Base-by-base conservation (phyloP, 2,888 invertebrate species). In the Clanis bilineata region DNA sequence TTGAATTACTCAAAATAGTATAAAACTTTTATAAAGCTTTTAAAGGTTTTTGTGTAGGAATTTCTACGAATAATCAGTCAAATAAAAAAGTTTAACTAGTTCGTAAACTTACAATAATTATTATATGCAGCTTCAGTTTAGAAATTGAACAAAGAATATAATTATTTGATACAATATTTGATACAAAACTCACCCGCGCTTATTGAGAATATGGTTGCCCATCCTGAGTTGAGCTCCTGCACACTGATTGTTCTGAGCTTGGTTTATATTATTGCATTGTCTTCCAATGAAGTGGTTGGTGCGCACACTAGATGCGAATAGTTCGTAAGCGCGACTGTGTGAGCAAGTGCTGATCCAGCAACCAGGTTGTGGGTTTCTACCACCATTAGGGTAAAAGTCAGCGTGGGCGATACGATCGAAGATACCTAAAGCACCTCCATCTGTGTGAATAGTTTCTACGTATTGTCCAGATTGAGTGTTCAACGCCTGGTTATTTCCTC, bases 301-400 rank as follows among this genome's bases (percentile, higher is more conserved):
- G 18, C 78, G 76, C 10, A 89, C 72, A 58, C 72, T 80, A 6
- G 89, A 74, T 0, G 88, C 86, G 62, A 86, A 85, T 0, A 86
- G 62, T 22, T 84, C 71, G 12, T 69, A 70, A 0, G 84, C 77
- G 1, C 88, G 81, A 22, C 82, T 64, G 67, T 90, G 90, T 0
- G 87, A 85, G 69, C 90, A 90, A 1, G 75, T 75, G 63, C 76
- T 82, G 44, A 73, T 12, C 59, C 62, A 64, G 64, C 90, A 91
- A 1, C 90, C 88, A 0, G 90, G 89, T 65, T 90, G 89, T 2
- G 78, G 76, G 65, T 79, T 76, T 4, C 76, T 77, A 45, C 88
- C 90, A 0, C 88, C 89, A 64, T 90, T 90, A 4, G 88, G 87
- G 68, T 89, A 92, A 73, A 90, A 91, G 70, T 90, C 85, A 10